Evolutionary conservation across 2,797 vertebrate genomes (phyloP).

Genomic region (Sebastes kiyomatsui): DNA sequence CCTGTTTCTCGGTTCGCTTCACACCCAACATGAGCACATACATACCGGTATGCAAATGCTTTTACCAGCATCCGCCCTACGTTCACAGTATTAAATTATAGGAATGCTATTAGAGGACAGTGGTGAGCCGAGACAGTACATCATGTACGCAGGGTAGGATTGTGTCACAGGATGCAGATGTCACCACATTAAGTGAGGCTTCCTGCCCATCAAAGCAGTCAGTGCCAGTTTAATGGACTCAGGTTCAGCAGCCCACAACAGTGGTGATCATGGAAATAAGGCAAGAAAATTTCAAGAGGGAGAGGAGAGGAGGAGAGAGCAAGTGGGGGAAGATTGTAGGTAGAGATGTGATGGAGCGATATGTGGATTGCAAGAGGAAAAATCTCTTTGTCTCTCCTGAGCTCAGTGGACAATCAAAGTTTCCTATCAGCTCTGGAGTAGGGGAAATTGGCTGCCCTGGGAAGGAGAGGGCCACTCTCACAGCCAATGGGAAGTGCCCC

Average conservation of each 20-base stretch:
- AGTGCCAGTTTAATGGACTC: constrained; percentile 72
- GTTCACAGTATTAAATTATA: constrained; percentile 13
- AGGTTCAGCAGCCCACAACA: constrained; percentile 62
- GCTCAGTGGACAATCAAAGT: constrained; percentile 82
- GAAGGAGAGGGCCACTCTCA: constrained; percentile 83
- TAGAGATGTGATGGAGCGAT: constrained; percentile 74
- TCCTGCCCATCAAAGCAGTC: constrained; percentile 79
- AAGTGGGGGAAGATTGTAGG: constrained; percentile 59
- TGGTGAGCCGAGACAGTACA: constrained; percentile 62
- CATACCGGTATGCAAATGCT: constrained; percentile 12
- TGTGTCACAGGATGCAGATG: constrained; percentile 78
- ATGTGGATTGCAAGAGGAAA: constrained; percentile 80
- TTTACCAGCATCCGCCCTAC: not conserved
- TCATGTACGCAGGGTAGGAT: constrained; percentile 44
- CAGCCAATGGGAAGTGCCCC: constrained; percentile 87
- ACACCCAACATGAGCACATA: constrained; percentile 18
- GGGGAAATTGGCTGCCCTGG: constrained; percentile 85
- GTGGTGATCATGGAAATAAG: constrained; percentile 54
- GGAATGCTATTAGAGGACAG: constrained; percentile 46
- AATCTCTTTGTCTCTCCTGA: constrained; percentile 81
- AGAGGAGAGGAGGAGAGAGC: constrained; percentile 54
- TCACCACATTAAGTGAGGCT: constrained; percentile 74
- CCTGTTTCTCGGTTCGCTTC: constrained; percentile 25
- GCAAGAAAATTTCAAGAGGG: constrained; percentile 40
- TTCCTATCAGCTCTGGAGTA: constrained; percentile 85